Evolutionary conservation across 1,140 invertebrate species (phyloP).

Genomic region (Drosophila gunungcola): DNA sequence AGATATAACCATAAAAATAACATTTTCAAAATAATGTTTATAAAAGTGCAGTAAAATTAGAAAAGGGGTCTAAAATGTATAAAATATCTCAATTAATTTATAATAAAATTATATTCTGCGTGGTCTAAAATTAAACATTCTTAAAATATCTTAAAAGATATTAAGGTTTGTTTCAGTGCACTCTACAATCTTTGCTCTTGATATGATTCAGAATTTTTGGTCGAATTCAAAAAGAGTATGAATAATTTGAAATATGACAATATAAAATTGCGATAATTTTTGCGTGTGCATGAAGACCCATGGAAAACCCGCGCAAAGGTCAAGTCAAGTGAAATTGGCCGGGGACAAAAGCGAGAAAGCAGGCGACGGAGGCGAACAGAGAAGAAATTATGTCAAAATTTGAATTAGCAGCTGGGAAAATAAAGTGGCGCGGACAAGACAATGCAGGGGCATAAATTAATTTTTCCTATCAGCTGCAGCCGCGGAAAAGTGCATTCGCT

Average conservation of each 20-base stretch:
- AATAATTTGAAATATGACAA: not conserved
- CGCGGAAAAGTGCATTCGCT: constrained; percentile 56
- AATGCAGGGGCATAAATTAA: constrained; percentile 72
- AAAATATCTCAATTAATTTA: too few species aligned
- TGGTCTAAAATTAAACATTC: too few species aligned
- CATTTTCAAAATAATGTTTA: not conserved
- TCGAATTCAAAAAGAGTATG: not conserved
- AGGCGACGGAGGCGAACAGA: constrained; percentile 29
- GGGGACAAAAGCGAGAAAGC: constrained; percentile 73
- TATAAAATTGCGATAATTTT: not conserved
- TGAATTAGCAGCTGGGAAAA: constrained; percentile 66
- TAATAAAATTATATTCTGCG: too few species aligned
- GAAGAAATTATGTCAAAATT: constrained; percentile 80
- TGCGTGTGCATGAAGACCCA: constrained; percentile 12
- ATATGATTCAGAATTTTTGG: not conserved
- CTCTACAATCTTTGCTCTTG: not conserved
- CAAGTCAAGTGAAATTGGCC: constrained; percentile 73
- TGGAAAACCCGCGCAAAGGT: constrained; percentile 48
- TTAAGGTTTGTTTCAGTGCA: not conserved
- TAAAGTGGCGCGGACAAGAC: constrained; percentile 45
- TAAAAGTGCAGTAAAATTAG: too few species aligned
- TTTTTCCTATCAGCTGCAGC: constrained; percentile 59
- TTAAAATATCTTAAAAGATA: too few species aligned
- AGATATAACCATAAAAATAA: not conserved
- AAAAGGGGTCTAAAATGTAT: too few species aligned